phyloP scores from a whole-genome alignment of 2,113 vertebrate species.

The Hydrochoerus hydrochaeris region DNA sequence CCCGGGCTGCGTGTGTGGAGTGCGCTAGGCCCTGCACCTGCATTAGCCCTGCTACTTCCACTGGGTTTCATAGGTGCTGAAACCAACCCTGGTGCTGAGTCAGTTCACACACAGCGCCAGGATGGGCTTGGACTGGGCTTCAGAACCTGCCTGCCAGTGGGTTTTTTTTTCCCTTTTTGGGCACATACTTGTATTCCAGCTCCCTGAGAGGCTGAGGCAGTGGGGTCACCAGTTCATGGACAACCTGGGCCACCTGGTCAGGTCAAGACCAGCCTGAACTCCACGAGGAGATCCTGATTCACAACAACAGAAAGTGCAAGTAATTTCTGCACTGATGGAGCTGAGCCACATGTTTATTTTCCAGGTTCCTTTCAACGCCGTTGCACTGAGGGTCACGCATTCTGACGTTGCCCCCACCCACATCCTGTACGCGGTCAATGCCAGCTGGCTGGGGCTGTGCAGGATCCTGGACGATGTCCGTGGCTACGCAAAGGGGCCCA shows the following conservation, averaged over 20 bases:
- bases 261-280: not conserved
- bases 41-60: not conserved
- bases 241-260: not conserved
- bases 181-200: not conserved
- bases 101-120: not conserved
- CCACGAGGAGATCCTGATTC: not conserved
- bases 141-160: not conserved
- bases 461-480: conserved; percentile 89
- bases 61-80: not conserved
- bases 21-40: too few species aligned
- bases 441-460: conserved; percentile 95
- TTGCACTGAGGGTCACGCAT: conserved; percentile 92
- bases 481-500: conserved; percentile 85
- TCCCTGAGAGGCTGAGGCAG: not conserved
- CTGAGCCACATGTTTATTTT: not conserved
- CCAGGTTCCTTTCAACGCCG: conserved; percentile 92
- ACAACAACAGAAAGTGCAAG: not conserved
- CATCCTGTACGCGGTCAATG: conserved; percentile 91
- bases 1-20: not conserved
- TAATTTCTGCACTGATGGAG: rapidly evolving
- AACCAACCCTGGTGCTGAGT: not conserved
- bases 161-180: not conserved
- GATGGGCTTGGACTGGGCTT: not conserved
- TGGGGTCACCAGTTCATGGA: not conserved
- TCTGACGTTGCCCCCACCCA: conserved; percentile 92